Evolutionary conservation across 2,888 invertebrate species (phyloP).

Genomic region (Cryptocheilus praepositus): DNA sequence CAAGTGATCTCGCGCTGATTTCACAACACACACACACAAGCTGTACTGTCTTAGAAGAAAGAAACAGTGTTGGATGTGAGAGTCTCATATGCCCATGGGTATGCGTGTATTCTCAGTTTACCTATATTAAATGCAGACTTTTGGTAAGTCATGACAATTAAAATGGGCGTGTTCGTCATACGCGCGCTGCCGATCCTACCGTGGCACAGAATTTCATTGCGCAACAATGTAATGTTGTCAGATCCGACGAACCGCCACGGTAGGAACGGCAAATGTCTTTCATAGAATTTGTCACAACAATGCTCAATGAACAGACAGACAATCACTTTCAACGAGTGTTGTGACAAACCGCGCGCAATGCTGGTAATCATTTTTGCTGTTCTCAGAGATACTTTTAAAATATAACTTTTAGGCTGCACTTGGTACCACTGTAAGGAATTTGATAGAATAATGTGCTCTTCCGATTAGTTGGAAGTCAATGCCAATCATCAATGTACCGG

Average conservation of each 20-base stretch:
- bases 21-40: conserved; percentile 49
- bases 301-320: conserved; percentile 5
- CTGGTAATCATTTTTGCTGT: conserved; percentile 21
- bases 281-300: conserved; percentile 48
- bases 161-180: conserved; percentile 49
- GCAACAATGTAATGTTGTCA: background rate
- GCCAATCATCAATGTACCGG: background rate
- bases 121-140: conserved; percentile 48
- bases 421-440: conserved; percentile 30
- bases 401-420: conserved; percentile 34
- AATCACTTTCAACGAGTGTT: conserved; percentile 28
- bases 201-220: background rate
- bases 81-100: conserved; percentile 41
- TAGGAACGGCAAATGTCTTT: conserved; percentile 36
- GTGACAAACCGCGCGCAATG: conserved; percentile 54
- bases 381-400: conserved; percentile 42
- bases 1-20: conserved; percentile 70
- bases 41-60: conserved; percentile 32
- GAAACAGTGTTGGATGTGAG: conserved; percentile 34
- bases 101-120: conserved; percentile 33
- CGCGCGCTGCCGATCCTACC: conserved; percentile 67
- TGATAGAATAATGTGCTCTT: conserved; percentile 19
- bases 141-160: conserved; percentile 37
- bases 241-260: conserved; percentile 16
- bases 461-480: too few relatives aligned